Conservation (phyloP, 2,888 invertebrate genomes). For the Arrhopalites spinosus region DNA sequence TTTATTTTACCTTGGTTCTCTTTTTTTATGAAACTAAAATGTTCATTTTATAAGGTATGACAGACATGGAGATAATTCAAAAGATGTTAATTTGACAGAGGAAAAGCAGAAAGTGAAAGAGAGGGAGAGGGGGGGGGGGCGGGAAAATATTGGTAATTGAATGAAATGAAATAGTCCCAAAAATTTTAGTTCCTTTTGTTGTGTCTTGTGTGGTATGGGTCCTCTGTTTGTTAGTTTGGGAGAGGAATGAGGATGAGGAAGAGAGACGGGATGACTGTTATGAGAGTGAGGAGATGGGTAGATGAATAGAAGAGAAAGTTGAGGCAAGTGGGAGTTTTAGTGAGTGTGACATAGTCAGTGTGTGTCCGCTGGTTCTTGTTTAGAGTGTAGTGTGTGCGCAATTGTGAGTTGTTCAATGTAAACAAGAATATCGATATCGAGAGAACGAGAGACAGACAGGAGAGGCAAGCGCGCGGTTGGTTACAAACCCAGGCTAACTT, state of each 20-base stretch:
- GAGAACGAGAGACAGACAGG: neutral
- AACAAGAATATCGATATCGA: constrained; percentile 33
- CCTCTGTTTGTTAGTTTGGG: too few species aligned
- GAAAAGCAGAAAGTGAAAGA: neutral
- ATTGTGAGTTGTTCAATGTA: constrained; percentile 33
- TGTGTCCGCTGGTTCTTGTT: neutral
- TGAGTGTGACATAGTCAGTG: neutral
- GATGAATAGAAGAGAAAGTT: neutral
- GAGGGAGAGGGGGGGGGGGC: neutral
- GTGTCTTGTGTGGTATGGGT: too few species aligned
- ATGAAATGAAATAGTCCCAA: too few species aligned
- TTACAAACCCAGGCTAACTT: neutral
- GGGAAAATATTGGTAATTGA: too few species aligned
- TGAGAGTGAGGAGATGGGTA: too few species aligned
- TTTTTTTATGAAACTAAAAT: neutral
- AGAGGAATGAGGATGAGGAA: too few species aligned
- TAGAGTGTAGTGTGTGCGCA: constrained; percentile 16
- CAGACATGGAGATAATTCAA: neutral
- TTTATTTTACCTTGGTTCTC: neutral
- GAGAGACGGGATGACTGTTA: too few species aligned
- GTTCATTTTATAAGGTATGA: neutral
- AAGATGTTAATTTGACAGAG: neutral
- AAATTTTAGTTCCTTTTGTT: too few species aligned
- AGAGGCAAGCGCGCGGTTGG: neutral
- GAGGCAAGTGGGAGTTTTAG: too few species aligned